phyloP scores from a whole-genome alignment of 2,888 invertebrate species.

The Periphyllus acericola region DNA sequence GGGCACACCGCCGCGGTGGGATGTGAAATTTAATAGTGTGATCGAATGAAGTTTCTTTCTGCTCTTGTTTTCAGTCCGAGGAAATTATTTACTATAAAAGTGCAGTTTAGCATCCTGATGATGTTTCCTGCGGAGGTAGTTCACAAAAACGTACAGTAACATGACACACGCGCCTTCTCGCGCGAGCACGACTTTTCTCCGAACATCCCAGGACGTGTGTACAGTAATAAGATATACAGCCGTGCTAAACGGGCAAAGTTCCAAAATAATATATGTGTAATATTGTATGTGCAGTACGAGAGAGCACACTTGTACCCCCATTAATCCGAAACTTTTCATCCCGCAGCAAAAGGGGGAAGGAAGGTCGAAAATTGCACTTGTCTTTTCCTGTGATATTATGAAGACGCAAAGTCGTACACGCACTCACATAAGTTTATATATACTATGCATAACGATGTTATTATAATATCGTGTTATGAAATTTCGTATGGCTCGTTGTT shows the following conservation, averaged over 20 bases:
- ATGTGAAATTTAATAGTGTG: not conserved
- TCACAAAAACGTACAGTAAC: not conserved
- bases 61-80: not conserved
- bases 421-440: not conserved
- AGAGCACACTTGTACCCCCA: not conserved
- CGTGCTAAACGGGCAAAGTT: slow-evolving; percentile 37
- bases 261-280: slow-evolving; percentile 18
- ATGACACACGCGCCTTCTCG: not conserved
- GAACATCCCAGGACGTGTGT: not conserved
- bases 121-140: not conserved
- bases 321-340: slow-evolving; percentile 46
- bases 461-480: slow-evolving; percentile 30
- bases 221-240: not conserved
- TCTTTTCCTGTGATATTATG: not conserved
- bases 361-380: slow-evolving; percentile 36
- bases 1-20: not conserved
- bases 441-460: slow-evolving; percentile 4
- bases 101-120: not conserved
- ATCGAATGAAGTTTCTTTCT: not conserved
- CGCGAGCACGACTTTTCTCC: not conserved
- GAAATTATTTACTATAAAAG: not conserved
- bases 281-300: not conserved
- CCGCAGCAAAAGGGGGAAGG: not conserved
- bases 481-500: slow-evolving; percentile 14
- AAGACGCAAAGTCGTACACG: slow-evolving; percentile 7